Conservation (phyloP, 2,113 vertebrate genomes). For the Leptosomus discolor region DNA sequence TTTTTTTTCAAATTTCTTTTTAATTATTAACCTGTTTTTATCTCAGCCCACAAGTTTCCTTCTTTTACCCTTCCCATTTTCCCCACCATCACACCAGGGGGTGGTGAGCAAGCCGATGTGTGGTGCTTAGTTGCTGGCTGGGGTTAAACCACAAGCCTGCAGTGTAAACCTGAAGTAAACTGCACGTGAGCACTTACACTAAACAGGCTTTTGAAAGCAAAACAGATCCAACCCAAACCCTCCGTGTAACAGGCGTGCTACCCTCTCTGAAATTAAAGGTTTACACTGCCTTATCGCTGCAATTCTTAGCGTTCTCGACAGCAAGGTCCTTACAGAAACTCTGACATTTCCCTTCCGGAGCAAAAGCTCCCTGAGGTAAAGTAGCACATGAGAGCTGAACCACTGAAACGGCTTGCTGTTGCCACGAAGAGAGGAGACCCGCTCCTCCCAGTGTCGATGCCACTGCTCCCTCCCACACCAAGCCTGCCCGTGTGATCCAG, state of each 20-base stretch:
- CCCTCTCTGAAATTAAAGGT: not conserved
- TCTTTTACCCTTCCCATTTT: not conserved
- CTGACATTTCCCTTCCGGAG: not conserved
- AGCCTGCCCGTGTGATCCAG: not conserved
- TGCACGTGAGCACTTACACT: not conserved
- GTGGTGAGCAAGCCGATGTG: not conserved
- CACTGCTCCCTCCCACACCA: not conserved
- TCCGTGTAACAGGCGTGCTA: not conserved
- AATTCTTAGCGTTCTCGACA: not conserved
- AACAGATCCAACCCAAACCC: not conserved
- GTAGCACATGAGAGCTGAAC: not conserved
- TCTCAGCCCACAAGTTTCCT: not conserved
- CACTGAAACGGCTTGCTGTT: not conserved
- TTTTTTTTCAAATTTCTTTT: not conserved
- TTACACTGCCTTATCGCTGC: not conserved
- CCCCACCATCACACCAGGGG: accelerated
- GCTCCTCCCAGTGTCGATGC: not conserved
- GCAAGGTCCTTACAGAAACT: not conserved
- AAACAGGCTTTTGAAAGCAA: not conserved
- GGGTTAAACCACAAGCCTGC: not conserved
- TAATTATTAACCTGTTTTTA: not conserved
- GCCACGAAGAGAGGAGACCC: not conserved
- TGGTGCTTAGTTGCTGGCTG: not conserved
- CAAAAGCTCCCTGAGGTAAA: not conserved
- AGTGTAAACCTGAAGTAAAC: not conserved